phyloP scores from a whole-genome alignment of 2,797 vertebrate species.

The Ctenochaetus hawaiiensis region DNA sequence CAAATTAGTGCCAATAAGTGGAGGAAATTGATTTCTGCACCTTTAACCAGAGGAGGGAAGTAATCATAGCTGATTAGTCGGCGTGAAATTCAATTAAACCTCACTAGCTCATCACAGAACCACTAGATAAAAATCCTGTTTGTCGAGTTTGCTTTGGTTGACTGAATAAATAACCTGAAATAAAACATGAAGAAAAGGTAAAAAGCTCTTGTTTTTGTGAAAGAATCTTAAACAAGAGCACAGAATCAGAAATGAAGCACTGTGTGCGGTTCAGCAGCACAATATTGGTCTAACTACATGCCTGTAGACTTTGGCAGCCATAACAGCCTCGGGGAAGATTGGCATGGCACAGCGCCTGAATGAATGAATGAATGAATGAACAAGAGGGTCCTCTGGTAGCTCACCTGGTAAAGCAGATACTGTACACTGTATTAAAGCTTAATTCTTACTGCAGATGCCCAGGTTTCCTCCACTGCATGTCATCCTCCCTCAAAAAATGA shows the following conservation, averaged over 20 bases:
- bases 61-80: constrained; percentile 35
- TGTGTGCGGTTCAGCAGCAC: neutral
- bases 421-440: too few species aligned
- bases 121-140: neutral
- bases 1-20: constrained; percentile 39
- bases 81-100: neutral
- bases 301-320: constrained; percentile 20
- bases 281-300: constrained; percentile 9
- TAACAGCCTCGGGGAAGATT: neutral
- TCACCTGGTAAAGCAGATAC: too few species aligned
- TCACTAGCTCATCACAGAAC: neutral
- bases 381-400: neutral
- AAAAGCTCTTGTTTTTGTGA: neutral
- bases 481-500: neutral
- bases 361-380: constrained; percentile 1
- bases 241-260: neutral
- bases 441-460: too few species aligned
- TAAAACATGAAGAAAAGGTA: neutral
- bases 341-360: neutral
- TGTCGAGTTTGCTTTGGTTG: neutral
- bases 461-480: too few species aligned
- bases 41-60: constrained; percentile 27
- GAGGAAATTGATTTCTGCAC: constrained; percentile 44
- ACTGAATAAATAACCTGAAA: neutral
- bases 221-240: neutral